These are phyloP conservation scores for Rhabdophis nuchalis DNA, from an alignment of 2,797 vertebrate species.

Conservation along the genomic window DNA sequence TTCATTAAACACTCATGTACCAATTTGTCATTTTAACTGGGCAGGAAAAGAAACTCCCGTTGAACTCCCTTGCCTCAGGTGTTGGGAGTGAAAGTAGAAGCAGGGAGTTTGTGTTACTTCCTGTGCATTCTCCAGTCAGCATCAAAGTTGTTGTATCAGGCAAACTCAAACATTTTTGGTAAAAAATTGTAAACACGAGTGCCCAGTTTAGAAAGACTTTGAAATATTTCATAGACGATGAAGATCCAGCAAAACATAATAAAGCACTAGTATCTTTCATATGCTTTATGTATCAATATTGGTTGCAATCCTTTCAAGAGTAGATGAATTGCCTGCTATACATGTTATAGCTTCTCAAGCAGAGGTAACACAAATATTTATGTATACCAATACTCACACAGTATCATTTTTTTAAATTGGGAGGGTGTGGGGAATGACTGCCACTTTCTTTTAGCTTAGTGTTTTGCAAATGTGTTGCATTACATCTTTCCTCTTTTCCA, in stretches of 20 bases:
- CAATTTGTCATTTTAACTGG: conserved; percentile 78
- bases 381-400: background rate
- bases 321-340: background rate
- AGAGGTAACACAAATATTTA: background rate
- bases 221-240: background rate
- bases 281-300: background rate
- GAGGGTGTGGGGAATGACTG: background rate
- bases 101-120: conserved; percentile 26
- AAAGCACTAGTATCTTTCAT: background rate
- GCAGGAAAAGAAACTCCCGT: conserved; percentile 70
- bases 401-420: too few species aligned
- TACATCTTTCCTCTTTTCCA: background rate
- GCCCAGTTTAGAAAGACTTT: background rate
- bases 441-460: background rate
- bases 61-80: conserved; percentile 69
- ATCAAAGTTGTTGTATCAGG: background rate
- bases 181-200: conserved; percentile 10
- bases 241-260: background rate
- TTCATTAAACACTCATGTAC: conserved; percentile 78
- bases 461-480: background rate
- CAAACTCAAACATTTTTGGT: background rate
- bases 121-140: conserved; percentile 33
- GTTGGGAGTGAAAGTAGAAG: conserved; percentile 50
- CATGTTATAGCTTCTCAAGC: background rate
- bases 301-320: background rate